Base-by-base conservation (phyloP, 2,797 vertebrate species). In the Phataginus tricuspis region DNA sequence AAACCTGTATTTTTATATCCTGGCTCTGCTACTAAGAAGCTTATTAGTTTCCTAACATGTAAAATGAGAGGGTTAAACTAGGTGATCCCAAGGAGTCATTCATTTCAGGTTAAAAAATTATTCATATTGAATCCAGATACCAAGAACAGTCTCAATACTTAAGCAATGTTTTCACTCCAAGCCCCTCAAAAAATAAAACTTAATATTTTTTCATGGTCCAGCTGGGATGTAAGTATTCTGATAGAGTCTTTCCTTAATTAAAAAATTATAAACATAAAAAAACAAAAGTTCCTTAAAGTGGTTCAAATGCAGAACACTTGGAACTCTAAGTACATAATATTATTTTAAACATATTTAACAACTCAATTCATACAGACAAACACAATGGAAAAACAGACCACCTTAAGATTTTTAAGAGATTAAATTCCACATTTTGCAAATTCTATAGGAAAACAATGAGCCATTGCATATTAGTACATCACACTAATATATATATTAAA, bases 181-280 rank as follows among this genome's bases (percentile, higher is more conserved):
- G 1, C 21, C 53, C 57, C 66, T 77, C 57, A 91, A 90, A 94
- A n/a, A 95, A 96, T 79, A 91, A 93, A 95, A 66, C 55, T 85
- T 74, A 78, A 74, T 86, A 89, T 16, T 27, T 61, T 94, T 90
- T 79, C 64, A 69, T 25, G 18, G 49, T 84, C 23, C 45, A 86
- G 10, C 84, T 86, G 63, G 11, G 34, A 78, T 86, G 10, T 86
- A 82, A 95, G 92, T 97, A 90, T 85, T 93, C 80, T 94, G 78
- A 96, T 71, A 45, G 27, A 89, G 42, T 91, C 49, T 95, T 96
- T 85, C 94, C 75, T 93, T 92, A 80, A 82, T 82, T 96, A 23
- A 84, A 91, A 94, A 75, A 89, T 95, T 96, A 94, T 64, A 95
- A 96, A 93, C 90, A 90, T 78, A 88, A 85, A 95, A 96, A 95